Evolutionary conservation across 2,113 vertebrate genomes (phyloP), one percentile per base, ranked within the genome.

Genomic region (Morone chrysops): DNA sequence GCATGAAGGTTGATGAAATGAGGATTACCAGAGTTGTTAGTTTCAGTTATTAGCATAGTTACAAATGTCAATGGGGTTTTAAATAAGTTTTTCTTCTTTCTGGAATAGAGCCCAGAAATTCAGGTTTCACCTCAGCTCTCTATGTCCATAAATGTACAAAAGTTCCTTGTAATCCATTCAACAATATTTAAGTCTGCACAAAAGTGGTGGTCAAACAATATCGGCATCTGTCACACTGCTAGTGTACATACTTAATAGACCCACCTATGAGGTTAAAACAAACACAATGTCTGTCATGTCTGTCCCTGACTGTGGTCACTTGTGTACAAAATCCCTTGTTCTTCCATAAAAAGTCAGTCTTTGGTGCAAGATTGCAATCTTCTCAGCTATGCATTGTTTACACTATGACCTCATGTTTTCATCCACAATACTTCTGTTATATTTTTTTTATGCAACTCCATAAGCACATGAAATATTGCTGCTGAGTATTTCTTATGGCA

Each of bases 391-490:
- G 18, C 41, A 4, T 6, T 11, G 22, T 67, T 82, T 38, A 63
- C 53, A 70, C 20, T 73, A 31, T 47, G 41, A 76, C 36, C 13
- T 69, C 36, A 70, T 6, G 31, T 45, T 75, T 79, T 79, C 11
- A 66, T 66, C 45, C 70, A 68, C 45, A 72, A 62, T 57, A 20
- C 22, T 50, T 51, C 12, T 67, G n/a, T 59, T n/a, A 18, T 31
- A 31, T 2, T 63, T 79, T 56, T 40, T 66, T 80, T 50, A 43
- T 5, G 13, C 41, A 41, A 40, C 31, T 56, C 56, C 67, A 41
- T 70, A 57, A 62, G 8, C 51, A 66, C 76, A 56, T 63, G 12
- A 75, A 53, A 72, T 81, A 65, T 38, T 71, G 45, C 74, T 68
- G 36, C 18, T 65, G 22, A 38, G 25, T 25, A 18, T 74, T 60